Percentiles rank a stretch among this genome's conserved stretches.
These are phyloP conservation scores for Porites divaricata DNA, from an alignment of 92 coral and sea anemone species.

Conservation along the genomic window DNA sequence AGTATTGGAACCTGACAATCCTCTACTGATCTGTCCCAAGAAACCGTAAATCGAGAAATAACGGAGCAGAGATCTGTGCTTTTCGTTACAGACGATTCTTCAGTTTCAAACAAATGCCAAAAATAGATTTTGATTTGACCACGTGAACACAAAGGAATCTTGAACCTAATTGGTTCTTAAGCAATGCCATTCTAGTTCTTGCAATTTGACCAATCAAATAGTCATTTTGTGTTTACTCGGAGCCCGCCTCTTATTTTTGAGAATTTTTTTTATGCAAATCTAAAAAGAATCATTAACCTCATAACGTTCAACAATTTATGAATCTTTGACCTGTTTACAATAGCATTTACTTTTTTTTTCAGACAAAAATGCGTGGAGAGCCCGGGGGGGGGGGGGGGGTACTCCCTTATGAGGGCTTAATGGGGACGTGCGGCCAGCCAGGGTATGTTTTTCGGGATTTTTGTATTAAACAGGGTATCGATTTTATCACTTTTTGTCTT, in stretches of 20 bases:
- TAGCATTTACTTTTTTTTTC: no score
- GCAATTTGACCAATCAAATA: constrained; percentile 48
- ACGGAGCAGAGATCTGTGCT: constrained; percentile 1
- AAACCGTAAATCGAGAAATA: constrained; percentile 2
- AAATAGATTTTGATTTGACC: constrained; percentile 61
- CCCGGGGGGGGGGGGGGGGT: no score
- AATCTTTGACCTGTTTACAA: no score
- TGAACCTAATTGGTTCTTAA: constrained; percentile 50
- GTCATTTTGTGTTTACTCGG: neutral
- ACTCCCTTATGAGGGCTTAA: no score
- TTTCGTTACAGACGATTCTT: constrained; percentile 9
- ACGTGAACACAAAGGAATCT: constrained; percentile 91
- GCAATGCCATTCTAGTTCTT: constrained; percentile 24
- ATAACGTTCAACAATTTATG: no score
- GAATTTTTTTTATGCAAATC: neutral
- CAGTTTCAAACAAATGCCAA: constrained; percentile 49
- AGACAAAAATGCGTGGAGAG: no score
- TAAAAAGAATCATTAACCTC: no score
- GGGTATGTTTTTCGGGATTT: no score
- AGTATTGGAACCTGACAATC: neutral
- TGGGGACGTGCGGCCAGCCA: no score
- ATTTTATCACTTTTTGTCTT: no score
- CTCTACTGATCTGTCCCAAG: neutral
- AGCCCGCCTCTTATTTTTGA: neutral
- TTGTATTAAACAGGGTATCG: no score